Evolutionary conservation across 2,888 invertebrate species (phyloP), one percentile per base, ranked within the genome.

Genomic region (Diogma glabrata): DNA sequence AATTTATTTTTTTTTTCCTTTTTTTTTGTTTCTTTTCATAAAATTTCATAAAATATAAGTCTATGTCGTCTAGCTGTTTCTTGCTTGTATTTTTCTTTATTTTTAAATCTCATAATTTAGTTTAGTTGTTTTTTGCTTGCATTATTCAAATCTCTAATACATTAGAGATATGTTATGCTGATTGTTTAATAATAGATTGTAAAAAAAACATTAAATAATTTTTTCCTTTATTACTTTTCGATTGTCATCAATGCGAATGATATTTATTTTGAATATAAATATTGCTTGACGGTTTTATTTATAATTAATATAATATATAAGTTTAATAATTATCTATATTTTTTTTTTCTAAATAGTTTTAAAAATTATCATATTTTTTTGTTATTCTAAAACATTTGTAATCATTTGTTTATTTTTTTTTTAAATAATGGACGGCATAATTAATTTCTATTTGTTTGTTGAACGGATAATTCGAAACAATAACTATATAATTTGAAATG

Each of bases 231-330:
- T 22, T 22, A 22, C 14, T 43, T 38, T 43, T 43, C n/a, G n/a
- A 43, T 14, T 43, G n/a, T 43, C 51, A 52, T 52, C 52, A 52
- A 52, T 43, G 48, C 48, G 33, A n/a, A n/a, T n/a, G 43, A 33
- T 48, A 49, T 52, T 48, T 52, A 49, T 52, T 22, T 33, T 45
- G 22, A 14, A 23, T 45, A 52, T 45, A 52, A 52, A 52, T 51
- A 51, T 51, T 48, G 51, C 51, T 47, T 51, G 51, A 51, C 47
- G 51, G 23, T 38, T 47, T 47, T 7, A 20, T 20, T n/a, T 3
- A n/a, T 43, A n/a, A 22, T 36, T 12, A 7, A 10, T 36, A 14
- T n/a, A n/a, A n/a, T n/a, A n/a, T n/a, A n/a, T n/a, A n/a, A n/a
- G n/a, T n/a, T n/a, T n/a, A n/a, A n/a, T n/a, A n/a, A n/a, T n/a